These are phyloP conservation scores for Periplaneta americana DNA, from an alignment of 1,140 invertebrate genomes.

Conservation along the genomic window DNA sequence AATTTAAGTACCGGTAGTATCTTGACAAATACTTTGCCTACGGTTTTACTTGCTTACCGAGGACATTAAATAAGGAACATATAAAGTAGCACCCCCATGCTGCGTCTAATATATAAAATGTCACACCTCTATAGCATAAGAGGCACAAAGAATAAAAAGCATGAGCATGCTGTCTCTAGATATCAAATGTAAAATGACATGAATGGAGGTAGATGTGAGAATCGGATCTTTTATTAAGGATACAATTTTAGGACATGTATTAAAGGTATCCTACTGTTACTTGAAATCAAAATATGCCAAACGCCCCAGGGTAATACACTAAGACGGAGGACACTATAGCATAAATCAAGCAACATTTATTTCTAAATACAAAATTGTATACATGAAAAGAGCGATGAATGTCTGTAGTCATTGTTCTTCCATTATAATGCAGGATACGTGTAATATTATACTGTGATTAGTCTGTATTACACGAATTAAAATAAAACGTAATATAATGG, in stretches of 20 bases:
- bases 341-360: neutral
- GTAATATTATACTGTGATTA: neutral
- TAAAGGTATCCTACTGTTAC: neutral
- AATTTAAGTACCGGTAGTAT: too few relatives aligned
- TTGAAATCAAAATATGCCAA: neutral
- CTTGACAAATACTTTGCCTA: neutral
- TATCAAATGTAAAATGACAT: neutral
- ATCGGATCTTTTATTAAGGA: neutral
- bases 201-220: neutral
- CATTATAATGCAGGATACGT: neutral
- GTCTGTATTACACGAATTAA: neutral
- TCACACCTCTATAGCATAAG: neutral
- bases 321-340: neutral
- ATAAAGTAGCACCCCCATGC: neutral
- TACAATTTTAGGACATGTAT: neutral
- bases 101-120: neutral
- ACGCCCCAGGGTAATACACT: neutral
- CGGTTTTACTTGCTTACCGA: neutral
- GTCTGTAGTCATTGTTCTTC: neutral
- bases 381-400: neutral
- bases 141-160: neutral
- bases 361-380: neutral
- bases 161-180: neutral
- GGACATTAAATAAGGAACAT: neutral
- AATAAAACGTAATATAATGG: neutral